phyloP scores from a whole-genome alignment of 2,888 invertebrate genomes.

The Dione vanillae region DNA sequence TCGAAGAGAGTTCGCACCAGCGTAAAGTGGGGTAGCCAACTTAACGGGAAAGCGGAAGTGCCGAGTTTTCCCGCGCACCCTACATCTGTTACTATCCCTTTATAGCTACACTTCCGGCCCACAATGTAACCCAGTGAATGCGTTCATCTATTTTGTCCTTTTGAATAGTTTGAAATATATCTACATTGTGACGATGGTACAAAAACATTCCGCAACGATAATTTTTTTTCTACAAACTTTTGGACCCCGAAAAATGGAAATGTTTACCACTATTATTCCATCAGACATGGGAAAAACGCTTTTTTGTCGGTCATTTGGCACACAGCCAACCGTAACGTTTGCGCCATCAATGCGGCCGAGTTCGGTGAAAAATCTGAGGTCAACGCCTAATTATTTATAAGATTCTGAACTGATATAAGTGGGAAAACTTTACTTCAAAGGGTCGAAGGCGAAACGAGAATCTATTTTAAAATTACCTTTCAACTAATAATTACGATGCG shows the following conservation, averaged over 20 bases:
- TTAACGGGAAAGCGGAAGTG: slow-evolving; percentile 55
- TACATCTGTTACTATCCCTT: slow-evolving; percentile 67
- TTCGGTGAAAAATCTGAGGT: slow-evolving; percentile 27
- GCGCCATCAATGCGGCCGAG: slow-evolving; percentile 39
- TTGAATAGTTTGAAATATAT: slow-evolving; percentile 51
- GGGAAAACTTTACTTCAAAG: neutral
- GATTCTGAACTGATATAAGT: neutral
- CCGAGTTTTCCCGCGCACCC: slow-evolving; percentile 68
- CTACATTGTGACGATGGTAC: slow-evolving; percentile 33
- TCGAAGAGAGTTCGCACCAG: slow-evolving; percentile 69
- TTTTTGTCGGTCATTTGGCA: slow-evolving; percentile 63
- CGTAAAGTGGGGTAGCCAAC: slow-evolving; percentile 59
- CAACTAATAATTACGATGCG: slow-evolving; percentile 13
- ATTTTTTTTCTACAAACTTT: slow-evolving; percentile 40
- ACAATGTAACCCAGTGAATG: slow-evolving; percentile 44
- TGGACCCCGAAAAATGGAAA: slow-evolving; percentile 38
- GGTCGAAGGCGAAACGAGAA: neutral
- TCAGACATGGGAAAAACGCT: slow-evolving; percentile 51
- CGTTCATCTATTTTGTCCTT: slow-evolving; percentile 59
- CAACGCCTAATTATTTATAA: slow-evolving; percentile 14
- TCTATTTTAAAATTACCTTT: neutral
- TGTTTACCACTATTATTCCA: slow-evolving; percentile 43
- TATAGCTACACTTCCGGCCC: slow-evolving; percentile 51
- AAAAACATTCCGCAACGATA: slow-evolving; percentile 34
- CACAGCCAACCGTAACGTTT: slow-evolving; percentile 58